Evolutionary conservation across 1,140 invertebrate species (phyloP), one percentile per base, ranked within the genome.

Genomic region (Teleopsis dalmanni): DNA sequence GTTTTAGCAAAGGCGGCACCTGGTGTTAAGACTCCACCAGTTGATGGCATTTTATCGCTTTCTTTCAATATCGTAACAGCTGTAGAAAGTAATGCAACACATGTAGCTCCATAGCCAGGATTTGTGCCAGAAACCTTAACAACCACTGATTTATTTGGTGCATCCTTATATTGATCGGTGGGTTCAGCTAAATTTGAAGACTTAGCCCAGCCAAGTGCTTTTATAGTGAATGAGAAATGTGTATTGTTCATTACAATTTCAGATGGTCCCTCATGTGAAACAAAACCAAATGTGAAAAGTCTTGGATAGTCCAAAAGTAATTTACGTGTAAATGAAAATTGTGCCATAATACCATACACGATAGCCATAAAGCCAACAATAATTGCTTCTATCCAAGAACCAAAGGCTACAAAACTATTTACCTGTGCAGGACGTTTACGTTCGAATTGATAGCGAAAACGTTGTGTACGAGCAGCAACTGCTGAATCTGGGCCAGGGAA

Each of bases 101-200:
- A 80, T 5, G 91, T 93, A 2, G 81, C 76, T 4, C 85, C 81
- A 75, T 95, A 95, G n/a, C 81, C 88, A n/a, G 87, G 82, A 73
- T 91, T 83, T 48, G 52, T 56, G 9, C 77, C 79, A 11, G 65
- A 61, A 27, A 81, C 70, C 73, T 74, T 80, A 1, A 79, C 82
- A 19, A 79, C 72, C 23, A 89, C 65, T 49, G 70, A 75, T 58
- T 83, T 85, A 52, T 81, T 78, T 4, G 84, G 81, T 45, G 74
- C 58, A n/a, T n/a, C n/a, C n/a, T n/a, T n/a, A n/a, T n/a, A n/a
- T n/a, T n/a, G n/a, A n/a, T n/a, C n/a, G n/a, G n/a, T n/a, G n/a
- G n/a, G n/a, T 47, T 81, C 76, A 11, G 71, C 49, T 23, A 80
- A 58, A 56, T 76, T 77, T 52, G 79, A 77, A 47, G 79, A 80